Conservation (phyloP, 2,888 invertebrate species). For the Carabus problematicus region DNA sequence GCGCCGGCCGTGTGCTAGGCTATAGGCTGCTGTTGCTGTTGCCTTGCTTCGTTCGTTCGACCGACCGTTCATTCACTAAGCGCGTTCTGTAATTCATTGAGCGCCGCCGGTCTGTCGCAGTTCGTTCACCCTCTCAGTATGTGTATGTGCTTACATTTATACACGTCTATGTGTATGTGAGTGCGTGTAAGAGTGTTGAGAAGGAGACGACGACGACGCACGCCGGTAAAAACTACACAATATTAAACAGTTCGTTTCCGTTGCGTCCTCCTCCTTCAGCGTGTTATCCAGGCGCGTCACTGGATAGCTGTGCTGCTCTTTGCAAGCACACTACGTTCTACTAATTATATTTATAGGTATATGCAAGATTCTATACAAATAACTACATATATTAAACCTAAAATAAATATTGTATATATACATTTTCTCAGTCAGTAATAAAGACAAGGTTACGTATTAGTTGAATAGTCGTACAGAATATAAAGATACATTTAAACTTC, state of each 20-base stretch:
- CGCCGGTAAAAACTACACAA: constrained; percentile 11
- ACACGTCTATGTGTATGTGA: neutral
- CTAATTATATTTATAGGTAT: too few species aligned
- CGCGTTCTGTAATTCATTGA: constrained; percentile 37
- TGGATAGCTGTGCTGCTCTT: too few species aligned
- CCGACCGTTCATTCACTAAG: constrained; percentile 27
- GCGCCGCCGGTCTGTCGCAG: constrained; percentile 24
- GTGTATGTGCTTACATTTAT: neutral
- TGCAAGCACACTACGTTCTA: too few species aligned
- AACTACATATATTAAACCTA: too few species aligned
- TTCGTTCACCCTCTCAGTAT: constrained; percentile 28
- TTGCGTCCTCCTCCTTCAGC: neutral
- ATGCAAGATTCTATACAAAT: too few species aligned
- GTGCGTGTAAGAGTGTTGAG: constrained; percentile 20
- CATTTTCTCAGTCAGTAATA: too few species aligned
- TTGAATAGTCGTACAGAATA: too few species aligned
- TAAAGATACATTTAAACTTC: too few species aligned
- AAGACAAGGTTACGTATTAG: too few species aligned
- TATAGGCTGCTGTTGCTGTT: too few species aligned
- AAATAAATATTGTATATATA: too few species aligned
- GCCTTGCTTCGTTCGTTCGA: too few species aligned
- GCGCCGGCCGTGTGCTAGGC: constrained; percentile 11
- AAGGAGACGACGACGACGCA: neutral
- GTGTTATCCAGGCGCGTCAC: neutral
- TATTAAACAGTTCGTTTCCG: constrained; percentile 19